Conservation (phyloP, 2,888 invertebrate species). For the Cryptus viduatorius region DNA sequence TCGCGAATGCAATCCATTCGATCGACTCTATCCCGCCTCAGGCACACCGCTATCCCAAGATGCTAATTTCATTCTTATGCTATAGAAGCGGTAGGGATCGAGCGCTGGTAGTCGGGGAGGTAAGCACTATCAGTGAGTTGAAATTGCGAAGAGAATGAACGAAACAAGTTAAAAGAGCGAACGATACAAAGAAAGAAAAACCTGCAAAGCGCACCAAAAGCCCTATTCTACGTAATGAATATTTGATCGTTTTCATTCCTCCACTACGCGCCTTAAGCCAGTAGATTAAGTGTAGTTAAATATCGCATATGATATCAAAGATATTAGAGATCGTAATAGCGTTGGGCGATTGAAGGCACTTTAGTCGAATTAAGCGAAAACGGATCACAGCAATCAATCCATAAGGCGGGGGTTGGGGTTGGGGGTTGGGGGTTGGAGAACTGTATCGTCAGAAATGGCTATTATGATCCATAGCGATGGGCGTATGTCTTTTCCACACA, state of each 20-base stretch:
- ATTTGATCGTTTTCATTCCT: constrained; percentile 38
- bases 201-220: not conserved
- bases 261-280: not conserved
- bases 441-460: constrained; percentile 54
- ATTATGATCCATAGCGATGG: constrained; percentile 59
- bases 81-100: not conserved
- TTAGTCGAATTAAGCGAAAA: constrained; percentile 62
- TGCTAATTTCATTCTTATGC: constrained; percentile 67
- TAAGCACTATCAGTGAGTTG: constrained; percentile 30
- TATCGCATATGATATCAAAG: constrained; percentile 39
- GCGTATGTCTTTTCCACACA: constrained; percentile 40
- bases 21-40: constrained; percentile 62
- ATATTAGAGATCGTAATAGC: constrained; percentile 56
- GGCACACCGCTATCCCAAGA: constrained; percentile 47
- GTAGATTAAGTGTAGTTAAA: constrained; percentile 21
- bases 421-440: constrained; percentile 42
- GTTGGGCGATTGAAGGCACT: constrained; percentile 56
- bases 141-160: constrained; percentile 43
- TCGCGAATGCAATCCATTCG: constrained; percentile 72
- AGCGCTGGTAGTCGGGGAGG: not conserved
- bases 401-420: constrained; percentile 31
- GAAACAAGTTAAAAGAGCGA: constrained; percentile 8
- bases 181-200: not conserved
- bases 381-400: constrained; percentile 59
- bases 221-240: constrained; percentile 40